Evolutionary conservation across 1,140 invertebrate genomes (phyloP).

Genomic region (Polyergus mexicanus): DNA sequence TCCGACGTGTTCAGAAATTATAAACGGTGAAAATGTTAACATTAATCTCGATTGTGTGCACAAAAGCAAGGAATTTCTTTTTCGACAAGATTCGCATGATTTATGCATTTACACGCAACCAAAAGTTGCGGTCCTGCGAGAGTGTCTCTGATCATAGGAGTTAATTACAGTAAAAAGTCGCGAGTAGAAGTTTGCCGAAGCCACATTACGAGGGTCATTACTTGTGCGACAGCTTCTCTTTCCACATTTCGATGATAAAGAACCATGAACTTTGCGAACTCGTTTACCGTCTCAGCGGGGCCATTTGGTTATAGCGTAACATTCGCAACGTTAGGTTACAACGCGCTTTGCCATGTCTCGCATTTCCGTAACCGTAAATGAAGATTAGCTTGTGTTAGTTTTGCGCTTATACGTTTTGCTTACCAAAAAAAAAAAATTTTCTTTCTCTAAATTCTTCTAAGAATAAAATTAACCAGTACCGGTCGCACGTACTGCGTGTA

Average conservation of each 20-base stretch:
- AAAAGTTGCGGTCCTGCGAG: not conserved
- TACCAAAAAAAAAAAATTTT: not conserved
- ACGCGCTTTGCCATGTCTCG: conserved; percentile 1
- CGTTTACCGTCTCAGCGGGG: conserved; percentile 41
- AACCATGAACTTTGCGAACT: conserved; percentile 47
- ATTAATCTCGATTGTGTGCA: conserved; percentile 36
- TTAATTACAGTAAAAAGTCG: conserved; percentile 53
- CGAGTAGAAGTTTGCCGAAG: conserved; percentile 28
- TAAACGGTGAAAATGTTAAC: not conserved
- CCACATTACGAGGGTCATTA: conserved; percentile 16
- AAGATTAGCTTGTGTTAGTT: not conserved
- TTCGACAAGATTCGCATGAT: not conserved
- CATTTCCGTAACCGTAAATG: conserved; percentile 25
- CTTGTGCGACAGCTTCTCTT: conserved; percentile 39
- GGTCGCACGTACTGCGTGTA: too few relatives aligned
- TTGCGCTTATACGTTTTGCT: not conserved
- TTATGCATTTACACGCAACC: not conserved
- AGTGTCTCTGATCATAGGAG: conserved; percentile 37
- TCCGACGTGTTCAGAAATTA: conserved; percentile 17
- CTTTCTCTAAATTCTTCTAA: too few relatives aligned
- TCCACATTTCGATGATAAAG: conserved; percentile 37
- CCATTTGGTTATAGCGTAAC: conserved; percentile 55
- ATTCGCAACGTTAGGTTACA: conserved; percentile 24
- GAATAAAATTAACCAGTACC: too few relatives aligned
- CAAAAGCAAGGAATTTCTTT: conserved; percentile 27